phyloP scores from a whole-genome alignment of 1,140 invertebrate species.

The Meloidogyne hapla region DNA sequence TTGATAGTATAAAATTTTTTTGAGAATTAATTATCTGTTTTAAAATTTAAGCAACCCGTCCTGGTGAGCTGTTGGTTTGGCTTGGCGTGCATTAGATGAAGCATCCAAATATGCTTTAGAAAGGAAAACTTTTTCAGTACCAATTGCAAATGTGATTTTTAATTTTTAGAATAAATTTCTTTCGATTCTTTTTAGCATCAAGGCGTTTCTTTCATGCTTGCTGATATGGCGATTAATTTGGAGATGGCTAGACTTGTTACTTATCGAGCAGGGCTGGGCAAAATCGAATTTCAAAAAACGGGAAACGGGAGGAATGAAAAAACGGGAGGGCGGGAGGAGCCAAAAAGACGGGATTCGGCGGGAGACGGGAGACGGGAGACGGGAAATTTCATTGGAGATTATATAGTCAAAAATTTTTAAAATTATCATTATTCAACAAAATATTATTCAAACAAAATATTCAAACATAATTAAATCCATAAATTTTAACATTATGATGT shows the following conservation, averaged over 20 bases:
- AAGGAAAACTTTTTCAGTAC: slow-evolving; percentile 86
- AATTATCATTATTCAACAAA: no score
- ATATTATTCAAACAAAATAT: no score
- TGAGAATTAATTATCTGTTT: neutral
- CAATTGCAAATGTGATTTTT: slow-evolving; percentile 70
- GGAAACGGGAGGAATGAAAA: no score
- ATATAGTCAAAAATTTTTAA: no score
- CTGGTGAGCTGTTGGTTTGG: slow-evolving; percentile 77
- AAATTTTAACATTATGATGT: no score
- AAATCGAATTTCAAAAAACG: no score
- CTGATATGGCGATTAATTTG: slow-evolving; percentile 87
- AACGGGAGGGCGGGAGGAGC: no score
- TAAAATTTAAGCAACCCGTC: slow-evolving; percentile 43
- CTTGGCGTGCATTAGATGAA: slow-evolving; percentile 81
- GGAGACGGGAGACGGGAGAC: no score
- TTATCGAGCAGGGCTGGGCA: no score
- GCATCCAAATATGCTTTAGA: slow-evolving; percentile 88
- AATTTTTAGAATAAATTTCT: neutral
- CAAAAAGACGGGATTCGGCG: no score
- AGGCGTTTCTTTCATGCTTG: slow-evolving; percentile 90
- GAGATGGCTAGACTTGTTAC: slow-evolving; percentile 69
- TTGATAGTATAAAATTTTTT: slow-evolving; percentile 79
- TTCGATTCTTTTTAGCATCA: slow-evolving; percentile 65
- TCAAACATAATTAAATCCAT: no score
- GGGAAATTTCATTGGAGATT: no score